These are phyloP conservation scores for Octomys mimax DNA, from an alignment of 2,797 vertebrate species.

Conservation along the genomic window DNA sequence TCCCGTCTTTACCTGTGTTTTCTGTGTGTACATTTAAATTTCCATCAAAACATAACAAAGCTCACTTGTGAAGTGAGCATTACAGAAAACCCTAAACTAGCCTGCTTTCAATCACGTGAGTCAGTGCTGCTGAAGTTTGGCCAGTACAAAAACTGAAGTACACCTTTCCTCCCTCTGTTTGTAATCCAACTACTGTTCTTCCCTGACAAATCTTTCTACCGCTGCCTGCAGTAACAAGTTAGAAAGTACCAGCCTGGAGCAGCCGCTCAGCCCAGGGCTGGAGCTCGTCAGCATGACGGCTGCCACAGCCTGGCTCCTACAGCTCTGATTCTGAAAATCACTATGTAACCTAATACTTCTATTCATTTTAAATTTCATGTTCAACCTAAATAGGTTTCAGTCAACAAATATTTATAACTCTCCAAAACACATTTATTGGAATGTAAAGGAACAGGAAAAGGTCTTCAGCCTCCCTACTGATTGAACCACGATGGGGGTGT, in stretches of 20 bases:
- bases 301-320: conserved; percentile 76
- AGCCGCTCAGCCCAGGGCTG: conserved; percentile 57
- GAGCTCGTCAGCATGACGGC: conserved; percentile 73
- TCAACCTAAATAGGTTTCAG: neutral
- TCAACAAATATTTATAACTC: conserved; percentile 30
- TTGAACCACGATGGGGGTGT: neutral
- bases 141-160: conserved; percentile 57
- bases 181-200: conserved; percentile 48
- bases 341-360: conserved; percentile 65
- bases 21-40: neutral
- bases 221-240: neutral
- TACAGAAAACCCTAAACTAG: neutral
- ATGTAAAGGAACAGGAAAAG: neutral
- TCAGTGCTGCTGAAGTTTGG: conserved; percentile 32
- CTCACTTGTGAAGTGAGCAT: neutral
- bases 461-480: neutral
- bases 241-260: conserved; percentile 66
- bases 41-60: conserved; percentile 23
- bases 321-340: conserved; percentile 76
- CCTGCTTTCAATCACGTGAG: neutral
- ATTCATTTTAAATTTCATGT: conserved; percentile 45
- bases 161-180: conserved; percentile 48
- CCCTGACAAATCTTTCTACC: conserved; percentile 68
- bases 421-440: neutral
- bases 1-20: neutral